Percentiles rank a stretch among this genome's conserved stretches.
phyloP scores from a whole-genome alignment of 35 echinoderm and acorn worm genomes.

The Apostichopus californicus region DNA sequence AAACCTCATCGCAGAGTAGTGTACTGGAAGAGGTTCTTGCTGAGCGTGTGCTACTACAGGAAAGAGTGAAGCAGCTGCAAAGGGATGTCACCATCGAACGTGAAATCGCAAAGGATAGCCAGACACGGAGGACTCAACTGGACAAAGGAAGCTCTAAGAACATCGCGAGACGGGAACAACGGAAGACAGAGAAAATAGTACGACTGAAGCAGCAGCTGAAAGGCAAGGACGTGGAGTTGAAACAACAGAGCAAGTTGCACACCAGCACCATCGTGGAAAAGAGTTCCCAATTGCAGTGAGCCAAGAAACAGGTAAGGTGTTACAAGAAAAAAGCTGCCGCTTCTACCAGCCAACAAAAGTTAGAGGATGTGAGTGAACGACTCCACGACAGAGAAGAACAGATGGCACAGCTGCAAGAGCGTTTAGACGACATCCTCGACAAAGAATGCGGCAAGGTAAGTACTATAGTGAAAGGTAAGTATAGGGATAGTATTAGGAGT shows the following conservation, averaged over 20 bases:
- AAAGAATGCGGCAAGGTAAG: not conserved
- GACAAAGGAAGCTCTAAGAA: not conserved
- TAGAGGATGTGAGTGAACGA: not conserved
- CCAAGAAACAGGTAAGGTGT: not conserved
- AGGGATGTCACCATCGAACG: not conserved
- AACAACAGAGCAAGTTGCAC: not conserved
- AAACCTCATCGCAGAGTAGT: not conserved
- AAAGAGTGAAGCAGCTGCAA: not conserved
- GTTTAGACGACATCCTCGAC: not conserved
- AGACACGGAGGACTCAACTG: not conserved
- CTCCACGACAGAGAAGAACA: not conserved
- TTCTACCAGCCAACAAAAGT: not conserved
- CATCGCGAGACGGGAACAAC: not conserved
- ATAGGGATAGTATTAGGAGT: slow-evolving; percentile 36
- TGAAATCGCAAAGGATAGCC: not conserved
- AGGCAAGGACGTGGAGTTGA: not conserved
- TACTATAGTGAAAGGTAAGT: slow-evolving; percentile 44
- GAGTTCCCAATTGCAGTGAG: not conserved
- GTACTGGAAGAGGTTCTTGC: not conserved
- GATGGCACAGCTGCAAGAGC: not conserved
- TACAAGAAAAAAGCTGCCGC: not conserved
- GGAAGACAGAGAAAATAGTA: not conserved
- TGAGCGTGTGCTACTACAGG: not conserved
- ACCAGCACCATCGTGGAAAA: not conserved
- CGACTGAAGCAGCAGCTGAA: not conserved